A percentile compares a stretch with the other conserved stretches of the same genome.
These are phyloP conservation scores for Ryuthela nishihirai DNA, from an alignment of 2,888 invertebrate genomes.

Conservation along the genomic window DNA sequence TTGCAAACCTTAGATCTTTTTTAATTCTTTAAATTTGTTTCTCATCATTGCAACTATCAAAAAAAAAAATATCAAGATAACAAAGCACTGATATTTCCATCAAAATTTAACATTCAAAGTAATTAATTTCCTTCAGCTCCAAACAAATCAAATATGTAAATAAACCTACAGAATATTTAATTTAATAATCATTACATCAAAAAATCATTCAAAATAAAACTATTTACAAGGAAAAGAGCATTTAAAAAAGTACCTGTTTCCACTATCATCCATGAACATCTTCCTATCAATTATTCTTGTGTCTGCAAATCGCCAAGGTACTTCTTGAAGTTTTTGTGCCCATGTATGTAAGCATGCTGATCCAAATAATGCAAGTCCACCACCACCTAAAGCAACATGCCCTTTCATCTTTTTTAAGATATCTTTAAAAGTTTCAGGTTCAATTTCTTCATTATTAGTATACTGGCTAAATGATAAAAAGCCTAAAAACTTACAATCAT, in stretches of 20 bases:
- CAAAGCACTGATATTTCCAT: no score
- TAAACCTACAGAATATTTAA: no score
- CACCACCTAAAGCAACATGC: slow-evolving; percentile 86
- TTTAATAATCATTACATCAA: no score
- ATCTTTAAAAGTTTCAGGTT: slow-evolving; percentile 50
- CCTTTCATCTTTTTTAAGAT: slow-evolving; percentile 59
- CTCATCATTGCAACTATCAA: no score
- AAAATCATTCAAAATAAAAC: no score
- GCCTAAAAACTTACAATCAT: slow-evolving; percentile 75
- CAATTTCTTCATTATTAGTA: slow-evolving; percentile 53
- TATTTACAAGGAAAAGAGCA: no score
- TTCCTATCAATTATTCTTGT: slow-evolving; percentile 64
- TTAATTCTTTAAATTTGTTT: no score
- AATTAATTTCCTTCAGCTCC: no score
- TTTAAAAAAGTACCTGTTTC: slow-evolving; percentile 75
- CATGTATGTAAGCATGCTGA: slow-evolving; percentile 86
- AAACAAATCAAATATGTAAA: no score
- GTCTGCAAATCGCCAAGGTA: slow-evolving; percentile 62
- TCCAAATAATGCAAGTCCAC: slow-evolving; percentile 86
- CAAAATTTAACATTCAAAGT: no score
- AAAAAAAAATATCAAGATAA: no score
- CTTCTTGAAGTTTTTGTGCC: slow-evolving; percentile 68
- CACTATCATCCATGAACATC: slow-evolving; percentile 84
- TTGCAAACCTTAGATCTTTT: no score
- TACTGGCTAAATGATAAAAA: slow-evolving; percentile 84